Conservation (phyloP, 1,140 invertebrate genomes). For the Calephelis virginiensis region DNA sequence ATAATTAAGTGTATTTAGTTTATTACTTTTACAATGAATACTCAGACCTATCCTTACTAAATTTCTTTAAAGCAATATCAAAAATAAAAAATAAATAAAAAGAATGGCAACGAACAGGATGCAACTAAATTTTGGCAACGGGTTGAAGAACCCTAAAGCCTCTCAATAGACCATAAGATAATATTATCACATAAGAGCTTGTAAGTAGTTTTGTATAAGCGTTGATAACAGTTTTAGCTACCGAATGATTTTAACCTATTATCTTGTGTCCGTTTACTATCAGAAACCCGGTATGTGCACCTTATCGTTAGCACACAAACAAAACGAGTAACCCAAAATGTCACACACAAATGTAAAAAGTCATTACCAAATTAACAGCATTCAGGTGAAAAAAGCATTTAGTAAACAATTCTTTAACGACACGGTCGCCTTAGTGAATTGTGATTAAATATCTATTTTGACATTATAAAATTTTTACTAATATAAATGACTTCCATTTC, state of each 20-base stretch:
- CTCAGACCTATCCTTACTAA: too few species aligned
- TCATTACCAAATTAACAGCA: constrained; percentile 76
- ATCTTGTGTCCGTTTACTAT: constrained; percentile 62
- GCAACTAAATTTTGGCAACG: too few species aligned
- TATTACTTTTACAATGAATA: too few species aligned
- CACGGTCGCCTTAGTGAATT: constrained; percentile 52
- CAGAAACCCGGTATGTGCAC: constrained; percentile 62
- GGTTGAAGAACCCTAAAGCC: constrained; percentile 2
- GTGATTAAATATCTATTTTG: constrained; percentile 38
- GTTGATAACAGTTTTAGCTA: constrained; percentile 64
- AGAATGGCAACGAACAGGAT: too few species aligned
- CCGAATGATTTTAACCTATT: constrained; percentile 66
- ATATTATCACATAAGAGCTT: constrained; percentile 16
- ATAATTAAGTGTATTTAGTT: too few species aligned
- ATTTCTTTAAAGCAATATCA: too few species aligned
- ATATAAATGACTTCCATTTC: constrained; percentile 56
- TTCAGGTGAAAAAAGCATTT: constrained; percentile 73
- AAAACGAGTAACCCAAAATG: constrained; percentile 49
- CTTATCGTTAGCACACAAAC: constrained; percentile 68
- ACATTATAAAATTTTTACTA: constrained; percentile 26
- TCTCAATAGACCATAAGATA: neutral
- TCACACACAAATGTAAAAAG: constrained; percentile 64
- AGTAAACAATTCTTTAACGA: constrained; percentile 68
- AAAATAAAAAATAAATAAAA: too few species aligned
- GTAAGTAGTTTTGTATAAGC: constrained; percentile 35